phyloP scores from a whole-genome alignment of 2,888 invertebrate species.

The Geophilus truncorum region DNA sequence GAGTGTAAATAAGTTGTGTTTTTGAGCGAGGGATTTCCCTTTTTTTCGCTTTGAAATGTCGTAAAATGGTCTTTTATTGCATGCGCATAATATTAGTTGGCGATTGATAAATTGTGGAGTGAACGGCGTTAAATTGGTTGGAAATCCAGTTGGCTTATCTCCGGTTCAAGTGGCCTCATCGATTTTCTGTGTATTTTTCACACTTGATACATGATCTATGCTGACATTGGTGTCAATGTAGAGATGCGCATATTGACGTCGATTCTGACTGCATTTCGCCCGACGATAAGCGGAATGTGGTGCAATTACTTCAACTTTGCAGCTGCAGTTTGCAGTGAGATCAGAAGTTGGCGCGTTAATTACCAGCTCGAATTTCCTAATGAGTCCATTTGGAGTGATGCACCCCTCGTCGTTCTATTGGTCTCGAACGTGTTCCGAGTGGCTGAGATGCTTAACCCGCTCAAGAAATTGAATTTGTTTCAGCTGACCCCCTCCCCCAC shows the following conservation, averaged over 20 bases:
- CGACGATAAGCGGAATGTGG: slow-evolving; percentile 25
- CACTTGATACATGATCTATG: slow-evolving; percentile 24
- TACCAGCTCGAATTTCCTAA: slow-evolving; percentile 27
- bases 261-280: slow-evolving; percentile 18
- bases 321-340: slow-evolving; percentile 25
- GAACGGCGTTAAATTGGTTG: slow-evolving; percentile 25
- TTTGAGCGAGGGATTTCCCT: not conserved
- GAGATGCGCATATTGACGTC: slow-evolving; percentile 10
- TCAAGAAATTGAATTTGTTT: slow-evolving; percentile 27
- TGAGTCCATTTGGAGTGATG: slow-evolving; percentile 27
- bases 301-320: slow-evolving; percentile 27
- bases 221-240: slow-evolving; percentile 17
- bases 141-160: slow-evolving; percentile 22
- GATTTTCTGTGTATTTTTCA: slow-evolving; percentile 24
- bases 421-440: slow-evolving; percentile 17
- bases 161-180: slow-evolving; percentile 27
- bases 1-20: slow-evolving; percentile 25
- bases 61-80: not conserved
- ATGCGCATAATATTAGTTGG: not conserved
- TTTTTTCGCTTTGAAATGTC: not conserved
- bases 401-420: slow-evolving; percentile 13
- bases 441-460: slow-evolving; percentile 23
- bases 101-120: slow-evolving; percentile 22
- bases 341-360: slow-evolving; percentile 25
- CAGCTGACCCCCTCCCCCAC: slow-evolving; percentile 21